A percentile compares a stretch with the other conserved stretches of the same genome.
Evolutionary conservation across 2,113 vertebrate genomes (phyloP).

Genomic region (Beaufortia kweichowensis): DNA sequence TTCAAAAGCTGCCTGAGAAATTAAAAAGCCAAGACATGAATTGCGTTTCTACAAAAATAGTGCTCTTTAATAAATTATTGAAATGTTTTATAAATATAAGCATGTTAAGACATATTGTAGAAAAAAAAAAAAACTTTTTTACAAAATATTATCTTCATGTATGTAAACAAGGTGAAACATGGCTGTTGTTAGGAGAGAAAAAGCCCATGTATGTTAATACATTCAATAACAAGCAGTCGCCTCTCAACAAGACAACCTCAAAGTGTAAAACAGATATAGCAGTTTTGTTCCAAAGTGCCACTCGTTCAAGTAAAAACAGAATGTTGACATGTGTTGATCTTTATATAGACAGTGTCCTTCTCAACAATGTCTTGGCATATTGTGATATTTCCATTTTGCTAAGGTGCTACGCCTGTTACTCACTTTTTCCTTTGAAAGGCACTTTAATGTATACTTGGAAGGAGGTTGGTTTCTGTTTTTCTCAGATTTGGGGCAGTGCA

Average conservation of each 20-base stretch:
- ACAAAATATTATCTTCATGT: slow-evolving; percentile 72
- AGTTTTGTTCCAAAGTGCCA: slow-evolving; percentile 2
- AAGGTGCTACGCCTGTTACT: slow-evolving; percentile 13
- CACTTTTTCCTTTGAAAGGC: slow-evolving; percentile 42
- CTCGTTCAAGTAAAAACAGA: slow-evolving; percentile 37
- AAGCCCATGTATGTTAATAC: slow-evolving; percentile 56
- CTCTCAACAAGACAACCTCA: too few relatives aligned
- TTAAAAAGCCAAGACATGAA: slow-evolving; percentile 48
- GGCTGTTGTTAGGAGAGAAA: slow-evolving; percentile 46
- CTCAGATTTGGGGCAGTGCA: slow-evolving; percentile 49
- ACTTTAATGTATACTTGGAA: slow-evolving; percentile 56
- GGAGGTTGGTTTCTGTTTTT: slow-evolving; percentile 52
- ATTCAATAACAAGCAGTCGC: slow-evolving; percentile 66
- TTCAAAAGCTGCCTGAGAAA: slow-evolving; percentile 16
- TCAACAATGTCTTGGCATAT: neutral
- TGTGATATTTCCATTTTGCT: neutral
- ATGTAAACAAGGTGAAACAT: slow-evolving; percentile 81
- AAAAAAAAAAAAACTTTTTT: slow-evolving; percentile 84
- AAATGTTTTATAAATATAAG: slow-evolving; percentile 95
- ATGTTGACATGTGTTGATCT: neutral
- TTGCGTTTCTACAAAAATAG: slow-evolving; percentile 86
- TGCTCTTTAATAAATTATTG: slow-evolving; percentile 98
- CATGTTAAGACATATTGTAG: slow-evolving; percentile 88
- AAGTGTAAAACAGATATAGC: neutral
- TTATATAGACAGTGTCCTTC: neutral